These are phyloP conservation scores for Melanotaenia nigrans DNA, from an alignment of 2,797 vertebrate genomes.

Conservation along the genomic window DNA sequence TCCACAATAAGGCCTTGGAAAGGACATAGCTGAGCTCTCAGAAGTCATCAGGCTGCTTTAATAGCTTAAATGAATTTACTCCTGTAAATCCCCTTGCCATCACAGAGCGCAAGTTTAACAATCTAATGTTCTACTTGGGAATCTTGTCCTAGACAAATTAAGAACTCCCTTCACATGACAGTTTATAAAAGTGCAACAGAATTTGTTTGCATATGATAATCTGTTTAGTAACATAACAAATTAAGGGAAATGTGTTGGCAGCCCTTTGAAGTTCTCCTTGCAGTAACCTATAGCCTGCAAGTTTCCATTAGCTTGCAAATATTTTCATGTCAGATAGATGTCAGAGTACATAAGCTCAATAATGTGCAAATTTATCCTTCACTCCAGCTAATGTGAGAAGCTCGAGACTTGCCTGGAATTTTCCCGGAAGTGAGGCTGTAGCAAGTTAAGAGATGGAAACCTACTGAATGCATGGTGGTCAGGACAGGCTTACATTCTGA, in stretches of 20 bases:
- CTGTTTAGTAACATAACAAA: constrained; percentile 43
- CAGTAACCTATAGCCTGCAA: constrained; percentile 47
- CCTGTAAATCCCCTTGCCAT: constrained; percentile 46
- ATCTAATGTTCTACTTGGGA: constrained; percentile 39
- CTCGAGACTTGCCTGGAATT: constrained; percentile 55
- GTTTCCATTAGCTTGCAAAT: constrained; percentile 52
- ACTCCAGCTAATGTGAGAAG: constrained; percentile 67
- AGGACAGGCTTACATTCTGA: constrained; percentile 50
- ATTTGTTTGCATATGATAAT: constrained; percentile 50
- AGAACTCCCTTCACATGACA: constrained; percentile 34
- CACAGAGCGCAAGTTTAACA: constrained; percentile 31
- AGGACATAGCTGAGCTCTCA: constrained; percentile 41
- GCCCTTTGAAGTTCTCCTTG: constrained; percentile 54
- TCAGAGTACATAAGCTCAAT: constrained; percentile 42
- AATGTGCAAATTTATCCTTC: constrained; percentile 59
- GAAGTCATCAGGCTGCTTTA: constrained; percentile 49
- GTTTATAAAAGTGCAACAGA: constrained; percentile 38
- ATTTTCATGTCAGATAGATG: constrained; percentile 44
- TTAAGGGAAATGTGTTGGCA: constrained; percentile 40
- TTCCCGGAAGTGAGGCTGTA: constrained; percentile 48
- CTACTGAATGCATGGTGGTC: constrained; percentile 31
- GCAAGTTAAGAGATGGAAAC: constrained; percentile 43
- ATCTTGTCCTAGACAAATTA: constrained; percentile 45
- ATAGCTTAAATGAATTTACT: constrained; percentile 55
- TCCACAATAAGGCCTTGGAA: constrained; percentile 23